These are phyloP conservation scores for Phenganax stokvisi DNA, from an alignment of 92 coral and sea anemone species.

Conservation along the genomic window DNA sequence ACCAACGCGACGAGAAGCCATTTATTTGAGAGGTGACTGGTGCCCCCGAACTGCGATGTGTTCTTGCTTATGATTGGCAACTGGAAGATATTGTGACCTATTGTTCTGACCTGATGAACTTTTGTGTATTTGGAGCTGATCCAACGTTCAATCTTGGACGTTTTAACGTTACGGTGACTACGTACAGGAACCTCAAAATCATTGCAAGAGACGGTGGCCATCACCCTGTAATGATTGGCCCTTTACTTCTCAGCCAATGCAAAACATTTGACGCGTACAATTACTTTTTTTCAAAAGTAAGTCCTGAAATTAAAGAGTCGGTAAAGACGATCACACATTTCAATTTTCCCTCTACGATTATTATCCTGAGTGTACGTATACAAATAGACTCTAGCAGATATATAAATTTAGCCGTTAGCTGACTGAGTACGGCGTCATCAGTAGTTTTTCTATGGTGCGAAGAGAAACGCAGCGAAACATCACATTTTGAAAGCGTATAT, in stretches of 20 bases:
- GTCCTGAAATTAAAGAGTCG: too few species aligned
- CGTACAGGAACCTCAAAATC: conserved; percentile 37
- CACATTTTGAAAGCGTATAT: too few species aligned
- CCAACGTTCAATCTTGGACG: conserved; percentile 56
- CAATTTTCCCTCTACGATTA: not conserved
- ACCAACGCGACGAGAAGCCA: not conserved
- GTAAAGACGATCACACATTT: not conserved
- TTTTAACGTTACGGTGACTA: conserved; percentile 51
- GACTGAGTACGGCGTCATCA: too few species aligned
- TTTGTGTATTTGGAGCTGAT: conserved; percentile 46
- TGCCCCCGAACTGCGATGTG: conserved; percentile 56
- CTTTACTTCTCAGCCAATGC: conserved; percentile 47
- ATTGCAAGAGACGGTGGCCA: conserved; percentile 33
- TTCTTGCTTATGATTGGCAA: conserved; percentile 49
- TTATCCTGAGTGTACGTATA: too few species aligned
- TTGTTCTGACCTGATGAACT: conserved; percentile 46
- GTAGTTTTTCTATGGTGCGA: too few species aligned
- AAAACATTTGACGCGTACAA: conserved; percentile 52
- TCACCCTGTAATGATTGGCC: conserved; percentile 60
- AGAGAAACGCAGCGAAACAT: too few species aligned
- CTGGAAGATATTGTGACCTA: conserved; percentile 40
- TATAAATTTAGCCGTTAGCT: too few species aligned
- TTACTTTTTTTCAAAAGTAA: conserved; percentile 43
- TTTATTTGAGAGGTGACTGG: conserved; percentile 47
- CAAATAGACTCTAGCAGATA: too few species aligned